These are phyloP conservation scores for Yponomeuta plumbellus DNA, from an alignment of 2,888 invertebrate genomes.

Conservation along the genomic window DNA sequence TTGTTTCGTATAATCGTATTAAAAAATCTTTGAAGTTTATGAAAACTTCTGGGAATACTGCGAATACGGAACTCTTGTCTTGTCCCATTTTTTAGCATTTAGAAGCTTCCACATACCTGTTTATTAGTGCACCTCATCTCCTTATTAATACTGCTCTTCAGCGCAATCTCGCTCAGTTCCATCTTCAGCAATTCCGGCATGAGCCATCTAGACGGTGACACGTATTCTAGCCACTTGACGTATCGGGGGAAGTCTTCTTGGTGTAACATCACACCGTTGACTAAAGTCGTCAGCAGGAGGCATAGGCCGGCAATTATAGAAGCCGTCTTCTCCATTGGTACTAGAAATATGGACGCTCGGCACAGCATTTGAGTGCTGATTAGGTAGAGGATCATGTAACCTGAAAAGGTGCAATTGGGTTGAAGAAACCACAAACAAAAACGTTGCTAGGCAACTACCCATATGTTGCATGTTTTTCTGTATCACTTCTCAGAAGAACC, in stretches of 20 bases:
- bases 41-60: too few species aligned
- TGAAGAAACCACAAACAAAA: neutral
- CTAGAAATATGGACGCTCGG: slow-evolving; percentile 80
- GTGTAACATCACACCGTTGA: slow-evolving; percentile 83
- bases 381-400: slow-evolving; percentile 83
- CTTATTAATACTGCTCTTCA: slow-evolving; percentile 70
- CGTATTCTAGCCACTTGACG: slow-evolving; percentile 80
- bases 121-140: slow-evolving; percentile 80
- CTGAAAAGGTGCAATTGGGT: slow-evolving; percentile 47
- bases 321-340: slow-evolving; percentile 80
- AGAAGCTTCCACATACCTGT: slow-evolving; percentile 68
- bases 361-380: slow-evolving; percentile 81
- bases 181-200: slow-evolving; percentile 80
- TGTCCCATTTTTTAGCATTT: too few species aligned
- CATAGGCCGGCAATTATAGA: slow-evolving; percentile 78
- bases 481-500: too few species aligned
- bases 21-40: too few species aligned
- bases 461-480: too few species aligned
- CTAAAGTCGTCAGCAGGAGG: slow-evolving; percentile 77
- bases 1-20: too few species aligned
- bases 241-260: slow-evolving; percentile 80
- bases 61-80: too few species aligned
- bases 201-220: slow-evolving; percentile 85
- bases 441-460: too few species aligned
- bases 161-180: slow-evolving; percentile 80